Conservation (phyloP, 2,113 vertebrate species). For the Podiceps cristatus region DNA sequence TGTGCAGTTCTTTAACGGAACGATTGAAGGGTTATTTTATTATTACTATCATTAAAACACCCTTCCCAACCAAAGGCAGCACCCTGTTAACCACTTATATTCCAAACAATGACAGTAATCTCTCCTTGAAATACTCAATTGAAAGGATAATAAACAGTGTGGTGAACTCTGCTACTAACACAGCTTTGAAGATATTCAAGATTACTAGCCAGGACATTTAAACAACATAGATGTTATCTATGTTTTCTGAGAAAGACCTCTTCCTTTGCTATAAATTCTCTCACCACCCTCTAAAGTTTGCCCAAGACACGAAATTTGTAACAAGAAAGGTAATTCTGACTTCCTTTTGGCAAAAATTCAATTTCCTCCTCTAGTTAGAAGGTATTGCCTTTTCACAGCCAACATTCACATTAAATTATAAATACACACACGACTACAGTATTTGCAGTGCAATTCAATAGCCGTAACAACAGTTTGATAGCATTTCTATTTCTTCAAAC, state of each 20-base stretch:
- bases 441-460: background rate
- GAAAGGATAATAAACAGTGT: background rate
- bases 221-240: background rate
- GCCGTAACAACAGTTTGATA: background rate
- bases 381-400: rapidly evolving
- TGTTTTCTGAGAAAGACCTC: background rate
- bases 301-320: background rate
- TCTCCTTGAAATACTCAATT: background rate
- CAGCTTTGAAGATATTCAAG: background rate
- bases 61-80: background rate
- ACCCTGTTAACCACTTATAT: background rate
- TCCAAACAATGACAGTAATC: background rate
- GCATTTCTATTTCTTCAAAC: background rate
- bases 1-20: background rate
- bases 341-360: background rate
- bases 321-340: background rate
- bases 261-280: background rate
- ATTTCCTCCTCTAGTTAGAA: background rate
- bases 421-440: background rate
- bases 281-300: background rate
- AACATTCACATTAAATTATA: background rate
- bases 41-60: background rate
- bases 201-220: background rate
- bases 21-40: background rate
- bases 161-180: background rate